Percentiles rank a stretch among this genome's conserved stretches.
phyloP scores from a whole-genome alignment of 2,888 invertebrate genomes.

The Drosophila vallismaia region DNA sequence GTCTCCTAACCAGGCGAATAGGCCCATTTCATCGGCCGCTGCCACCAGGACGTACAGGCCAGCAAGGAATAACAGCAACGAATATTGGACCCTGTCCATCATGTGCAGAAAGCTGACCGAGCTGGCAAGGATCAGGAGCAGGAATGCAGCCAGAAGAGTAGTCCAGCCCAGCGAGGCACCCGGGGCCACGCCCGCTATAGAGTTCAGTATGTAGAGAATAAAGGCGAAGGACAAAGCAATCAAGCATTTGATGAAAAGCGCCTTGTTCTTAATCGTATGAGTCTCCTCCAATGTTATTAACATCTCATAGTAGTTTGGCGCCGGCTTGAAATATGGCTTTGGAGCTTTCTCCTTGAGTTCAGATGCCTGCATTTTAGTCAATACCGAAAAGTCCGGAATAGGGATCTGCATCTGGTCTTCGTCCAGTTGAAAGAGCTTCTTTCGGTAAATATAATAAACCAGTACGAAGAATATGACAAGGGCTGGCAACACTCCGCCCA shows the following conservation, averaged over 20 bases:
- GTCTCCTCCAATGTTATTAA: conserved; percentile 86
- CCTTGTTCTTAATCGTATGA: conserved; percentile 87
- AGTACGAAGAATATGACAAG: neutral
- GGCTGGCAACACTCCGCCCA: conserved; percentile 87
- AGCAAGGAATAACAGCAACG: conserved; percentile 94
- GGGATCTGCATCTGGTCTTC: neutral
- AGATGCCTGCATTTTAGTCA: conserved; percentile 86
- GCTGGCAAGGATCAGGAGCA: conserved; percentile 91
- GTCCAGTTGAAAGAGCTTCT: neutral
- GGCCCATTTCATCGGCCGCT: conserved; percentile 90
- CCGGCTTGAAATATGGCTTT: conserved; percentile 66
- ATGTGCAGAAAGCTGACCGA: conserved; percentile 89
- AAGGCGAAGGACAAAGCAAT: conserved; percentile 90
- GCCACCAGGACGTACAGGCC: conserved; percentile 95
- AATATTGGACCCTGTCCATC: conserved; percentile 94
- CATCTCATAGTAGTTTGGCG: conserved; percentile 86
- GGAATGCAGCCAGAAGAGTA: conserved; percentile 91
- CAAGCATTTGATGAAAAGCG: conserved; percentile 89
- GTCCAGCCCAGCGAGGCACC: conserved; percentile 93
- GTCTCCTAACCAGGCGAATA: conserved; percentile 91
- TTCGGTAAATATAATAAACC: neutral
- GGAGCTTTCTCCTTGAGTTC: conserved; percentile 85
- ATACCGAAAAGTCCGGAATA: neutral
- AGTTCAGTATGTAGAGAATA: conserved; percentile 91
- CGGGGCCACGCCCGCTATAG: conserved; percentile 87